Evolutionary conservation across 2,888 invertebrate species (phyloP), one percentile per base, ranked within the genome.

Genomic region (Callyntrura sp.): DNA sequence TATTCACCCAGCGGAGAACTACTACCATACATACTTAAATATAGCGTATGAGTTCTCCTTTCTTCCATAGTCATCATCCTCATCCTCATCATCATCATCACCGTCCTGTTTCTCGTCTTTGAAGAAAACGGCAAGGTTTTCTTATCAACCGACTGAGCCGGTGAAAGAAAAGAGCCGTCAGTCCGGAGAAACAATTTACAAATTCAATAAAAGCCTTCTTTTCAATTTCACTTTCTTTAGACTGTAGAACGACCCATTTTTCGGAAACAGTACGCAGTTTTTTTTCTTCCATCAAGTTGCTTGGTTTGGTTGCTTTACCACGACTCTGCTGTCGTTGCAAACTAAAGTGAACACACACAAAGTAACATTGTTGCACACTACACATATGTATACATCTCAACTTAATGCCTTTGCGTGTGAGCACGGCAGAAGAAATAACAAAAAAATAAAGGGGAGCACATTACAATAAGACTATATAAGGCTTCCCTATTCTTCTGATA

Each of bases 131-230:
- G 23, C 23, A 84, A 83, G 43, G 51, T 25, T 20, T 70, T 48
- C 68, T 87, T 86, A 79, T 81, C 86, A 87, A 86, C 55, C 43
- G 70, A 85, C 73, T 73, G 76, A 81, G 81, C 79, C 86, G 86
- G 86, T 87, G 86, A 87, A 87, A 87, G 86, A 87, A 87, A 57
- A 79, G 86, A 87, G 81, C 86, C 86, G 86, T 87, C 86, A 87
- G 86, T 87, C 86, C 86, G 86, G 86, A 87, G 86, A 87, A 87
- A 87, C 86, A 87, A 87, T 87, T 87, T 87, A 87, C 86, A 87
- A 87, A 87, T 87, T 87, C 86, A 87, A 87, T 87, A 87, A 87
- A 84, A 81, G 68, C 68, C 86, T 65, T 57, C 81, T 81, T 87
- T 87, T 81, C 85, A 87, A 87, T 87, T 87, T 87, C 86, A 79